Evolutionary conservation across 2,113 vertebrate species (phyloP).

Genomic region (Gymnobelideus leadbeateri): DNA sequence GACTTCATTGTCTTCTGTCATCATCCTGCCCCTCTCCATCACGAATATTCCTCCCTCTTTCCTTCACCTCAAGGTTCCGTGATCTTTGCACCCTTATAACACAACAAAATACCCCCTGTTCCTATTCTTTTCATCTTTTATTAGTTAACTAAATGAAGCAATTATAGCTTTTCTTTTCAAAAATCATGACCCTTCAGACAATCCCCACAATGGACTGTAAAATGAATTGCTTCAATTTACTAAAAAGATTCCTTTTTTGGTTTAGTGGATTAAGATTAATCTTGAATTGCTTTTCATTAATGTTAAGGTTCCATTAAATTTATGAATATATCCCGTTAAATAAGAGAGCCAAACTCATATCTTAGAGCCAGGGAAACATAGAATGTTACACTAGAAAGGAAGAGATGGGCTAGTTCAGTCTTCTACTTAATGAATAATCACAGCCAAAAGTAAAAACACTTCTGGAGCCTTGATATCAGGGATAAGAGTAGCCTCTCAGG

Average conservation of each 20-base stretch:
- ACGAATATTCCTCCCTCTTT: not conserved
- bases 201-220: not conserved
- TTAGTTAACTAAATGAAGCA: not conserved
- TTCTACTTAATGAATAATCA: not conserved
- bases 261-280: not conserved
- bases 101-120: not conserved
- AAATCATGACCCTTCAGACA: not conserved
- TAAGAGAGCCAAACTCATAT: not conserved
- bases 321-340: not conserved
- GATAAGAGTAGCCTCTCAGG: no score
- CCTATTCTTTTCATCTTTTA: not conserved
- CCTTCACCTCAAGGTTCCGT: not conserved
- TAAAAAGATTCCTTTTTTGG: not conserved
- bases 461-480: no score
- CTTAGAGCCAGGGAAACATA: not conserved
- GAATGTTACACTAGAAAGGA: not conserved
- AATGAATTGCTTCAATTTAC: not conserved
- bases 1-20: not conserved
- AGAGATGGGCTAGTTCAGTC: not conserved
- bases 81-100: not conserved
- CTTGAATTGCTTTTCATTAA: not conserved
- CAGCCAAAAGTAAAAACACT: no score
- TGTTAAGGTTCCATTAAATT: no score
- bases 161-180: not conserved
- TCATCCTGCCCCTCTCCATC: no score